A percentile compares a stretch with the other conserved stretches of the same genome.
Evolutionary conservation across 2,888 invertebrate genomes (phyloP).

Genomic region (Mimumesa dahlbomi): DNA sequence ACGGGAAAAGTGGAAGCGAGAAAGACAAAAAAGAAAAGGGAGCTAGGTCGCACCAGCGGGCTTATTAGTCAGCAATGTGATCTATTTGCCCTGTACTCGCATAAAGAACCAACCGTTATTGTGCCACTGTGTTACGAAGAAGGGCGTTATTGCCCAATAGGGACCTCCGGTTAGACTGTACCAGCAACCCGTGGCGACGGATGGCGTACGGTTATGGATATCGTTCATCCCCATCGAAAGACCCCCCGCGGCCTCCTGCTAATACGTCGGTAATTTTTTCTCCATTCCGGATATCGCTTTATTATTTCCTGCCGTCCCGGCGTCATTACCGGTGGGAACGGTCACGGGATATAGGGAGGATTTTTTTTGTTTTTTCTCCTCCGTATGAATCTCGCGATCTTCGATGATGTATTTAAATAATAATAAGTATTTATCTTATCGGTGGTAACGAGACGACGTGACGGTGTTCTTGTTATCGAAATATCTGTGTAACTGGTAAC

Average conservation of each 20-base stretch:
- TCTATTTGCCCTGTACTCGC: slow-evolving; percentile 79
- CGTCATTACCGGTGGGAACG: not conserved
- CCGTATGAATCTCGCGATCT: no score
- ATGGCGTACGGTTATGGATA: slow-evolving; percentile 67
- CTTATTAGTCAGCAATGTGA: slow-evolving; percentile 80
- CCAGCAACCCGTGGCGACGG: slow-evolving; percentile 60
- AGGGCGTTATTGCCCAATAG: slow-evolving; percentile 78
- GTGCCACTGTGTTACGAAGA: slow-evolving; percentile 76
- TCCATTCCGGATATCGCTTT: slow-evolving; percentile 71
- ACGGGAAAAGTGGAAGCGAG: slow-evolving; percentile 17
- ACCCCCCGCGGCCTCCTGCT: slow-evolving; percentile 54
- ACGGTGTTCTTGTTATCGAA: no score
- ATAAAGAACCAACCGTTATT: slow-evolving; percentile 78
- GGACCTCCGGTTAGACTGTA: slow-evolving; percentile 73
- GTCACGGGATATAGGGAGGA: not conserved
- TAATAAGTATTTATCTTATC: no score
- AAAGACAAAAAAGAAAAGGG: slow-evolving; percentile 36
- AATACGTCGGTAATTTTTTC: slow-evolving; percentile 71
- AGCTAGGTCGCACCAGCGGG: slow-evolving; percentile 72
- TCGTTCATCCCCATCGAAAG: slow-evolving; percentile 41
- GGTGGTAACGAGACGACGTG: no score
- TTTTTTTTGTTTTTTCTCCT: not conserved
- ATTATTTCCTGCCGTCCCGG: slow-evolving; percentile 65
- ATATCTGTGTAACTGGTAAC: no score
- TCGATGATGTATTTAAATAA: no score